Percentiles rank a stretch among this genome's conserved stretches.
Conservation (phyloP, 1,140 invertebrate species). For the Gryllus bimaculatus region DNA sequence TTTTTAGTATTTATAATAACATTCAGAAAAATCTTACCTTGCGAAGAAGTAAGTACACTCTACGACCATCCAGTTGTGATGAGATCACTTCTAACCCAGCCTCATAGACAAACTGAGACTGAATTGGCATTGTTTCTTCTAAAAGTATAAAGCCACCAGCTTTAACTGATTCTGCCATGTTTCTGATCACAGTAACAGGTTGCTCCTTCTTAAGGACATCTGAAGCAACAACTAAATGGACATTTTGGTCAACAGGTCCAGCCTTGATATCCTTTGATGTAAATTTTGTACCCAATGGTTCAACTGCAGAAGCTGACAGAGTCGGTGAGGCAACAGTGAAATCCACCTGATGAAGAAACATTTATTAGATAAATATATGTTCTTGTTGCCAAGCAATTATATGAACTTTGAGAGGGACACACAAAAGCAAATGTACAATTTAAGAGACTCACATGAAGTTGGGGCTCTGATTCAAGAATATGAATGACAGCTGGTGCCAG, state of each 20-base stretch:
- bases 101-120: constrained; percentile 32
- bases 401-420: constrained; percentile 32
- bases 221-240: constrained; percentile 51
- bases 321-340: constrained; percentile 33
- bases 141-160: constrained; percentile 66
- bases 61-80: constrained; percentile 10
- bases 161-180: constrained; percentile 52
- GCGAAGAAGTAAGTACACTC: constrained; percentile 19
- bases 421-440: constrained; percentile 22
- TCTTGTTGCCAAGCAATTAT: background rate
- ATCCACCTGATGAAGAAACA: constrained; percentile 29
- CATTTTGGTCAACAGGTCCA: constrained; percentile 47
- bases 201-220: constrained; percentile 47
- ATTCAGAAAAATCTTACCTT: constrained; percentile 12
- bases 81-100: constrained; percentile 31
- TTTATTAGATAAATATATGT: background rate
- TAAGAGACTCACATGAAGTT: constrained; percentile 50
- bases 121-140: constrained; percentile 55
- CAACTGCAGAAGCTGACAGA: constrained; percentile 32
- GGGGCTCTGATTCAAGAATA: constrained; percentile 55
- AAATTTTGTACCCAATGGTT: constrained; percentile 46
- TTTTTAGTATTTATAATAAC: background rate
- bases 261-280: constrained; percentile 41
- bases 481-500: constrained; percentile 45
- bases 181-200: constrained; percentile 33